Conservation (phyloP, 2,113 vertebrate species). For the Pitta sordida region DNA sequence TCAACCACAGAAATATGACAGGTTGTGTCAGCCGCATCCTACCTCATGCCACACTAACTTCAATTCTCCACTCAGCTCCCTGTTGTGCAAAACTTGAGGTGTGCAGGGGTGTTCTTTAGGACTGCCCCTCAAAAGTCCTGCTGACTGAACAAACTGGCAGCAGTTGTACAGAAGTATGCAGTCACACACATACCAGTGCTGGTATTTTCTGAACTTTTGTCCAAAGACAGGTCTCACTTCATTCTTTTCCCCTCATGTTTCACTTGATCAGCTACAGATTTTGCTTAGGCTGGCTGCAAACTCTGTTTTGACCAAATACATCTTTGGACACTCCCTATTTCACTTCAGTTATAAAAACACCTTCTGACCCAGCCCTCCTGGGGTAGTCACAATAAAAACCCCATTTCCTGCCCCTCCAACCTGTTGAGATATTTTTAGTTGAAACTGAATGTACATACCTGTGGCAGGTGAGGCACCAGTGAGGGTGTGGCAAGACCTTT, state of each 20-base stretch:
- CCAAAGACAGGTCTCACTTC: neutral
- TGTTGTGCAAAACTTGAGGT: neutral
- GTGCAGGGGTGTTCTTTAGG: neutral
- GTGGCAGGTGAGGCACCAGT: slow-evolving; percentile 65
- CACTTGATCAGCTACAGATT: neutral
- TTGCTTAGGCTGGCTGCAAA: neutral
- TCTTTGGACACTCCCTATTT: slow-evolving; percentile 7
- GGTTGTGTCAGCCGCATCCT: neutral
- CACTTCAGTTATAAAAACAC: neutral
- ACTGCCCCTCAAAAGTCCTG: neutral
- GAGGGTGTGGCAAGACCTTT: slow-evolving; percentile 65
- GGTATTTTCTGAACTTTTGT: neutral
- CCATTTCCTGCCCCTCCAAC: slow-evolving; percentile 36
- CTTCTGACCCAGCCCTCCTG: neutral
- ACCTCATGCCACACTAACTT: neutral
- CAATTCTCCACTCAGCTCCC: neutral
- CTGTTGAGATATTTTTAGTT: slow-evolving; percentile 68
- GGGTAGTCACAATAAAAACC: slow-evolving; percentile 10
- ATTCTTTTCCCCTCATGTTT: neutral
- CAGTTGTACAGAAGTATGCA: neutral
- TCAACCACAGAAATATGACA: neutral
- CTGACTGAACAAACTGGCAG: neutral
- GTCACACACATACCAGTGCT: neutral
- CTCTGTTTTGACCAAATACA: neutral
- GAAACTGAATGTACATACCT: slow-evolving; percentile 60